A percentile compares a stretch with the other conserved stretches of the same genome.
Conservation (phyloP, 1,140 invertebrate species). For the Anastrepha obliqua region DNA sequence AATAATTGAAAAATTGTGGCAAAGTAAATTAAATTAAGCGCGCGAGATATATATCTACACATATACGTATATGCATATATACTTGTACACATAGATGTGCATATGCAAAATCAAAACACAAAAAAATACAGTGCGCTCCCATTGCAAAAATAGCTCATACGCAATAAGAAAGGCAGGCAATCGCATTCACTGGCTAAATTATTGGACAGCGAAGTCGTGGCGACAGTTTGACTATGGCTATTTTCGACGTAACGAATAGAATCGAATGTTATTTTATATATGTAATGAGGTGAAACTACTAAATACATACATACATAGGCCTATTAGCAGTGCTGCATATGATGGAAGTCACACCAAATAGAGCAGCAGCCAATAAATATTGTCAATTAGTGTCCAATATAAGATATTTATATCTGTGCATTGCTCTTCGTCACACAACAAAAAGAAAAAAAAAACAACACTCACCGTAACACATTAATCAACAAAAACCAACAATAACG, state of each 20-base stretch:
- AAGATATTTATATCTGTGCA: not conserved
- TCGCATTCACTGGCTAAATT: not conserved
- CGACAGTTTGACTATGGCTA: conserved; percentile 1
- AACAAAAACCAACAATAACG: too few relatives aligned
- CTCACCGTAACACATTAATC: not conserved
- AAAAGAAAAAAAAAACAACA: not conserved
- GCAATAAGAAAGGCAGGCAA: not conserved
- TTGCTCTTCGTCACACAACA: not conserved
- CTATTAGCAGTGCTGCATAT: not conserved
- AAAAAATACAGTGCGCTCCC: not conserved
- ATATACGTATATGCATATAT: too few relatives aligned
- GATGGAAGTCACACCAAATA: not conserved
- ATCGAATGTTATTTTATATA: not conserved
- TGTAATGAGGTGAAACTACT: conserved; percentile 5
- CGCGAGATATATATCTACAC: not conserved
- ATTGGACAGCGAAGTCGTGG: not conserved
- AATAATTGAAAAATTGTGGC: not conserved
- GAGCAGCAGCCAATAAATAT: not conserved
- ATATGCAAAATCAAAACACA: too few relatives aligned
- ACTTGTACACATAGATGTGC: too few relatives aligned
- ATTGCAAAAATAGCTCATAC: conserved; percentile 38
- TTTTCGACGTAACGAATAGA: conserved; percentile 13
- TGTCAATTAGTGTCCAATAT: conserved; percentile 7
- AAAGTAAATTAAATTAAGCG: conserved; percentile 15
- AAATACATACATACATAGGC: not conserved